Base-by-base conservation (phyloP, 2,113 vertebrate species). In the Oenanthe oenanthe region DNA sequence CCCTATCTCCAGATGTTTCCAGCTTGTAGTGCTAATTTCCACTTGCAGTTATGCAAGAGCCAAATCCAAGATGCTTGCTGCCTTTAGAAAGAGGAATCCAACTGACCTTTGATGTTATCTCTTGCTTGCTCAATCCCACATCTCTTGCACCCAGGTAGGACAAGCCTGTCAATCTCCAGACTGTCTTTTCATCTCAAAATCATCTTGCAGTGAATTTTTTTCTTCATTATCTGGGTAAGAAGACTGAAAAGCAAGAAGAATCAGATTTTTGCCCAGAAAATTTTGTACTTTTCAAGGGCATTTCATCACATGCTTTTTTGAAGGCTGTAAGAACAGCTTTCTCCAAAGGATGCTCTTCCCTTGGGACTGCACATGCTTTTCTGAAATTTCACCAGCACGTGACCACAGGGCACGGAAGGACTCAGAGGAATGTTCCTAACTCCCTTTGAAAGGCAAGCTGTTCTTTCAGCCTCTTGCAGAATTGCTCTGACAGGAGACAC, bases 21-120 rank as follows among this genome's bases (percentile, higher is more conserved):
- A 93, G 89, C 90, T 89, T 95, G 94, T 96, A 85, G 54, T 20
- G 51, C 87, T 92, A n/a, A 85, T 96, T 95, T 85, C 54, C 77
- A 88, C 89, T 70, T 78, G 19, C 8, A 60, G 45, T 61, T 82
- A 58, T 68, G 81, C 74, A 45, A 54, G 60, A 77, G 58, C 50
- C 63, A 8, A 29, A 66, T 76, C 81, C 45, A 51, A 75, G 91
- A 83, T 60, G 43, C 31, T 92, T 16, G 0, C 40, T 78, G 58
- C 56, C 28, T 51, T 81, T 2, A 0, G 65, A 56, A 75, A 50
- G n/a, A 87, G 73, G 45, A 77, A 42, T 36, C 13, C n/a, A 51
- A 22, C 21, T 61, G 67, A 32, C 32, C 32, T 79, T 51, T 17
- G 2, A 4, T 1, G 0, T 62, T 26, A 8, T 16, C 20, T 12